These are phyloP conservation scores for Drosophila orosa DNA, from an alignment of 1,140 invertebrate species.

Conservation along the genomic window DNA sequence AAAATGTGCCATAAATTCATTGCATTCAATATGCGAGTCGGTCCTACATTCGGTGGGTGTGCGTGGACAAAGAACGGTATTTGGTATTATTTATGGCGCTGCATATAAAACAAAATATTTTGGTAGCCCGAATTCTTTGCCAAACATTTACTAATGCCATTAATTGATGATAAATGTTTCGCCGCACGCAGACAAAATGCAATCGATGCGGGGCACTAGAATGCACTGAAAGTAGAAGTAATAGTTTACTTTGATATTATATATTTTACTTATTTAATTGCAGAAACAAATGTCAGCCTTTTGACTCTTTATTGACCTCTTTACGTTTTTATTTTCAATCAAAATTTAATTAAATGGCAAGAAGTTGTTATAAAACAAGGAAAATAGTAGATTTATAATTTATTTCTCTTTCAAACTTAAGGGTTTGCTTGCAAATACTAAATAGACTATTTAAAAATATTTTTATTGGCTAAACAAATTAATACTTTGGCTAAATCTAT, in stretches of 20 bases:
- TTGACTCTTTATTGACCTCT: not conserved
- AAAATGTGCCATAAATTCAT: constrained; percentile 67
- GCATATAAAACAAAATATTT: constrained; percentile 55
- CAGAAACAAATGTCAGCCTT: not conserved
- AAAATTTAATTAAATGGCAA: not conserved
- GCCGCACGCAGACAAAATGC: constrained; percentile 39
- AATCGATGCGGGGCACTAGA: constrained; percentile 21
- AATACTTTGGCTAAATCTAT: not conserved
- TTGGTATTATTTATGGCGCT: constrained; percentile 62
- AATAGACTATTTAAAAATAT: not conserved
- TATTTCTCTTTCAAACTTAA: not conserved
- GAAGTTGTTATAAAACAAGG: not conserved
- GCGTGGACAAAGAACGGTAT: constrained; percentile 39
- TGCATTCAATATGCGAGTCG: constrained; percentile 34
- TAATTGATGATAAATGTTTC: constrained; percentile 67
- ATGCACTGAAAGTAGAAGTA: not conserved
- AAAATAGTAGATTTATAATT: not conserved
- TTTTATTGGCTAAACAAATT: accelerated
- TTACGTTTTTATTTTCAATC: not conserved
- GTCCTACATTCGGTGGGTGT: not conserved
- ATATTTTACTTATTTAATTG: too few relatives aligned
- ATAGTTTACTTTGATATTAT: not conserved
- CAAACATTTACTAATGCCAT: constrained; percentile 66
- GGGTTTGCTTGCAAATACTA: not conserved
- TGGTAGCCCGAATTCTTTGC: constrained; percentile 49